These are phyloP conservation scores for Lanius collurio DNA, from an alignment of 2,113 vertebrate genomes.

Conservation along the genomic window DNA sequence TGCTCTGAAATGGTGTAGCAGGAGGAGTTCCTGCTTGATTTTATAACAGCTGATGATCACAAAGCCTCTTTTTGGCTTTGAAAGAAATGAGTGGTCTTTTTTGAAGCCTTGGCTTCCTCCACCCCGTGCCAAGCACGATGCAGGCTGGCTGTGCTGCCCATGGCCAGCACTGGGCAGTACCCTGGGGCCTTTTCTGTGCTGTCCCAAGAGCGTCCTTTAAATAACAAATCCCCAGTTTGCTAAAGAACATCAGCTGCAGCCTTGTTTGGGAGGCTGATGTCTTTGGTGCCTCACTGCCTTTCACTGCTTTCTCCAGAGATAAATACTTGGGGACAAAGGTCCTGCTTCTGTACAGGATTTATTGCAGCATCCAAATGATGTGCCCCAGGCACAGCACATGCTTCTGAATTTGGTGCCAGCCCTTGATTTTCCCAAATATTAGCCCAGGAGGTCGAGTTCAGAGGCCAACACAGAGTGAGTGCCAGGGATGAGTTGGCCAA, in stretches of 20 bases:
- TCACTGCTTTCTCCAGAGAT: background rate
- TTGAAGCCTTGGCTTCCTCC: background rate
- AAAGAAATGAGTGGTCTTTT: background rate
- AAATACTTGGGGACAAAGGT: background rate
- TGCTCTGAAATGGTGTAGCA: background rate
- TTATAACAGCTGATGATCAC: background rate
- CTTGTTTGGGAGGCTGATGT: background rate
- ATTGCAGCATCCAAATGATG: background rate
- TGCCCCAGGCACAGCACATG: background rate
- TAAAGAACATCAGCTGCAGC: background rate
- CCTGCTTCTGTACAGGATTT: background rate
- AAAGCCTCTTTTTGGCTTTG: background rate
- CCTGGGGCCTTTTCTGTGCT: background rate
- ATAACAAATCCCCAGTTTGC: background rate
- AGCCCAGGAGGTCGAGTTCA: background rate
- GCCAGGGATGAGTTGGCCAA: background rate
- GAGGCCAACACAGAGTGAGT: background rate
- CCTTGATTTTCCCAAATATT: background rate
- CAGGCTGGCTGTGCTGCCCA: background rate
- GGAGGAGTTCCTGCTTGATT: background rate
- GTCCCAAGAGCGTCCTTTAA: background rate
- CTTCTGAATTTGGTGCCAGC: background rate
- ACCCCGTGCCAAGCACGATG: background rate
- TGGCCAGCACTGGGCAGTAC: background rate
- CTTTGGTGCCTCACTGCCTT: background rate